Evolutionary conservation across 2,113 vertebrate species (phyloP).

Genomic region (Arizona elegans): DNA sequence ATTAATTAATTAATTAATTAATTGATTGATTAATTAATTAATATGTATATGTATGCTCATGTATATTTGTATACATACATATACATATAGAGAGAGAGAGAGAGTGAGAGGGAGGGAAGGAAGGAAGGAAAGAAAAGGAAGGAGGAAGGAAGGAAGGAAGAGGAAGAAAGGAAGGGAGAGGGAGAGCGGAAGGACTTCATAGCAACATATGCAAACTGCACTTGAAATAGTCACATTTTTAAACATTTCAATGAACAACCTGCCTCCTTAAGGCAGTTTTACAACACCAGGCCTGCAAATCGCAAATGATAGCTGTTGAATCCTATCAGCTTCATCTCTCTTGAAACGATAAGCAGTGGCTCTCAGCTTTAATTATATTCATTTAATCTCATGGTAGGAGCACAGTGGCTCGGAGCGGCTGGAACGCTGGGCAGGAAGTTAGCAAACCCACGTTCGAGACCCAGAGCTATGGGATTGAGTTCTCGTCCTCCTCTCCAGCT

Average conservation of each 20-base stretch:
- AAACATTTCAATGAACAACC: conserved; percentile 7
- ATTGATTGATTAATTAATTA: too few species aligned
- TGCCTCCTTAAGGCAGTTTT: not conserved
- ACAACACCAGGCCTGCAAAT: not conserved
- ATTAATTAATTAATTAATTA: too few species aligned
- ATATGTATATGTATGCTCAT: too few species aligned
- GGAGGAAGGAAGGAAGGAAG: too few species aligned
- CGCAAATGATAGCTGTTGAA: not conserved
- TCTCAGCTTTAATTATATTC: not conserved
- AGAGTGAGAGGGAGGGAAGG: accelerated
- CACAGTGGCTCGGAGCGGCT: not conserved
- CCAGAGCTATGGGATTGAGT: not conserved
- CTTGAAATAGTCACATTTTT: not conserved
- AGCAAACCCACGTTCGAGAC: not conserved
- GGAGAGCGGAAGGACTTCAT: not conserved
- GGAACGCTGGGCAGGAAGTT: not conserved
- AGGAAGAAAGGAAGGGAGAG: too few species aligned
- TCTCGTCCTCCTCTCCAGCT: not conserved
- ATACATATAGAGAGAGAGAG: too few species aligned
- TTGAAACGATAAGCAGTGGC: not conserved
- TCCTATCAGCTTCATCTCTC: not conserved
- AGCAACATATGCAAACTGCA: not conserved
- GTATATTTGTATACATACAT: too few species aligned
- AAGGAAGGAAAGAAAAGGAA: too few species aligned
- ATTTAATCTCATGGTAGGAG: not conserved